These are phyloP conservation scores for Sylvilagus floridanus DNA, from an alignment of 2,797 vertebrate species.

Conservation along the genomic window DNA sequence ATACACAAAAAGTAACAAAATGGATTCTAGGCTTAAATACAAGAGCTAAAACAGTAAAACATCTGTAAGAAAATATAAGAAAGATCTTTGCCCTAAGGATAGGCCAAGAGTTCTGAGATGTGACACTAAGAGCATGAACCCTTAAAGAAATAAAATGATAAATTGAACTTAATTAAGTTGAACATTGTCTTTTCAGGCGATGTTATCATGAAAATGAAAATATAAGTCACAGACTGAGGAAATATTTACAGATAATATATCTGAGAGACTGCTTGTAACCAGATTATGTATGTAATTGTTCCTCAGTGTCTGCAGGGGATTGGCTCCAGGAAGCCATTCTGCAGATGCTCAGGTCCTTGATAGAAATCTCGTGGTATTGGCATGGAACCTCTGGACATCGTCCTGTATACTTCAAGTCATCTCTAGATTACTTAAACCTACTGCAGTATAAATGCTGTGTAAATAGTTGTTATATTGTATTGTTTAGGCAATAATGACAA, in stretches of 20 bases:
- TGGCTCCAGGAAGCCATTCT: too few relatives aligned
- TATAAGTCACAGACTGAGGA: neutral
- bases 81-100: neutral
- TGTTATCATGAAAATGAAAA: conserved; percentile 7
- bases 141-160: conserved; percentile 18
- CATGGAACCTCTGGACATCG: too few relatives aligned
- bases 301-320: too few relatives aligned
- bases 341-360: too few relatives aligned
- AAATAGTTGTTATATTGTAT: too few relatives aligned
- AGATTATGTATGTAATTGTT: neutral
- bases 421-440: neutral
- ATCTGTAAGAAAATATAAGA: neutral
- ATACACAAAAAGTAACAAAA: neutral
- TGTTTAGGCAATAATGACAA: too few relatives aligned
- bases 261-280: neutral
- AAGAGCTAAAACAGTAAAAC: neutral
- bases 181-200: conserved; percentile 19
- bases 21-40: neutral
- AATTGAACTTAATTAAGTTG: conserved; percentile 37
- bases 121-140: neutral
- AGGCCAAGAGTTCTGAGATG: neutral
- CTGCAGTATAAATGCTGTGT: too few relatives aligned
- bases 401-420: too few relatives aligned
- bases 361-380: too few relatives aligned
- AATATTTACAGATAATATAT: conserved; percentile 34